These are phyloP conservation scores for Buteo buteo DNA, from an alignment of 2,113 vertebrate genomes.

Conservation along the genomic window DNA sequence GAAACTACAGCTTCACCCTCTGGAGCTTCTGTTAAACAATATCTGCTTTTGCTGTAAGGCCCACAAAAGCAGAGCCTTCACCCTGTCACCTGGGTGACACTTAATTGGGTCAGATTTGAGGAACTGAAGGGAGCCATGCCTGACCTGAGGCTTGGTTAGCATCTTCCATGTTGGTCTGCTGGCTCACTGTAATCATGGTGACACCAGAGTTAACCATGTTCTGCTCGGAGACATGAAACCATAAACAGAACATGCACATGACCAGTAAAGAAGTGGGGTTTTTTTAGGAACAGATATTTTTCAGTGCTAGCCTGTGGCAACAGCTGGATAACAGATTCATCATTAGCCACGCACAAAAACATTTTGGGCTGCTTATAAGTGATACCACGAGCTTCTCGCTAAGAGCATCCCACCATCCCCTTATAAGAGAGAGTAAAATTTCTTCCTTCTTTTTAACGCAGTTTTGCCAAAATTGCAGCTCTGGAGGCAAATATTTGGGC, in stretches of 20 bases:
- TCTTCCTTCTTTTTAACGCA: neutral
- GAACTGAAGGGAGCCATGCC: neutral
- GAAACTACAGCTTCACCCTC: neutral
- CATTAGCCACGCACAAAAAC: rapidly evolving
- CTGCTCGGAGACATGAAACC: neutral
- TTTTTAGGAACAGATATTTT: neutral
- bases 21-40: neutral
- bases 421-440: rapidly evolving
- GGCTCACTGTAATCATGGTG: neutral
- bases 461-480: neutral
- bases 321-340: neutral
- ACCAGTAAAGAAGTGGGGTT: neutral
- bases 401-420: neutral
- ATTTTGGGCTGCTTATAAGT: rapidly evolving
- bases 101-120: neutral
- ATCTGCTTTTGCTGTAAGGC: neutral
- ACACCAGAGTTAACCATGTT: neutral
- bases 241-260: neutral
- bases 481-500: neutral
- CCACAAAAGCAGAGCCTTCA: neutral
- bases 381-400: neutral
- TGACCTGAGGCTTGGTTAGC: conserved; percentile 46
- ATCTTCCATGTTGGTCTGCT: neutral
- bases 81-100: neutral
- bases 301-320: neutral